Conservation (phyloP, 2,113 vertebrate species). For the Protobothrops mucrosquamatus region DNA sequence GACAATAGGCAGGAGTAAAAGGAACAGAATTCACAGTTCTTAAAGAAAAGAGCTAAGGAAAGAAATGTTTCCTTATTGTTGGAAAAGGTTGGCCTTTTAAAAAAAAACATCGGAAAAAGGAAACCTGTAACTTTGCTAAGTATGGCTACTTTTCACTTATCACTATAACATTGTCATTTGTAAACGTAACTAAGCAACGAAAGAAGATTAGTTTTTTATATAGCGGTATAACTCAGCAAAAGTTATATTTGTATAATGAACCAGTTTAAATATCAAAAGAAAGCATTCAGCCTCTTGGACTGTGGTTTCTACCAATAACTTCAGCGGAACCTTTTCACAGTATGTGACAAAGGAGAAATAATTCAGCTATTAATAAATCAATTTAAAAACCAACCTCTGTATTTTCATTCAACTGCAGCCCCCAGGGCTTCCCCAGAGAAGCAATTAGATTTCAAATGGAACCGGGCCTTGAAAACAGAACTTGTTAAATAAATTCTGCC, state of each 20-base stretch:
- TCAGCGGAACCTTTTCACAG: not conserved
- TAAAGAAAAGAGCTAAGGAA: not conserved
- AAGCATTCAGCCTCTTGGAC: not conserved
- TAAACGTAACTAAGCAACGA: not conserved
- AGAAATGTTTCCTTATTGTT: not conserved
- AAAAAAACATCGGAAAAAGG: not conserved
- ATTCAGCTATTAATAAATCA: not conserved
- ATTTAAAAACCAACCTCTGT: not conserved
- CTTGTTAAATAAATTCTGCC: not conserved
- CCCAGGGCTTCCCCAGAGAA: not conserved
- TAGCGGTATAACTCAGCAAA: not conserved
- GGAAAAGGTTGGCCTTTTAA: not conserved
- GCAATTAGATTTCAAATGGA: constrained; percentile 6
- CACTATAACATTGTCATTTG: not conserved
- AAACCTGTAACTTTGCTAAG: not conserved
- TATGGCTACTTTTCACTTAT: not conserved
- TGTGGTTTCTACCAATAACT: not conserved
- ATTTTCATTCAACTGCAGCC: not conserved
- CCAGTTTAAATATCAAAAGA: not conserved
- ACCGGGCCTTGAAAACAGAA: not conserved
- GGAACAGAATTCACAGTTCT: not conserved
- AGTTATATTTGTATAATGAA: not conserved
- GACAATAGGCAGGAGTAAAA: not conserved
- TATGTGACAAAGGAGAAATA: not conserved
- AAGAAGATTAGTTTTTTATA: not conserved